These are phyloP conservation scores for Ceraclea dissimilis DNA, from an alignment of 2,888 invertebrate genomes.

Conservation along the genomic window DNA sequence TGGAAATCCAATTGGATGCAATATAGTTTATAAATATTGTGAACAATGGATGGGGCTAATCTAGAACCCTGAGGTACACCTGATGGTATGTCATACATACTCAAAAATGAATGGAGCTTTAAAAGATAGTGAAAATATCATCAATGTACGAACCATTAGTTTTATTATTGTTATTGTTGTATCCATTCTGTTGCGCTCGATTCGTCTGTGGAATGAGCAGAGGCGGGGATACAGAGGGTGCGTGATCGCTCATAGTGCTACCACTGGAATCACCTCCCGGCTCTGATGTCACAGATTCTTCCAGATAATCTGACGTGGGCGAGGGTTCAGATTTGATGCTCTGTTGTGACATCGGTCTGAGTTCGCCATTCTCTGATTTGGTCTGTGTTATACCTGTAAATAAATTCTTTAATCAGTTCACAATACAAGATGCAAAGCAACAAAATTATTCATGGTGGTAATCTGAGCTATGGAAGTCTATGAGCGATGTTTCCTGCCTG, in stretches of 20 bases:
- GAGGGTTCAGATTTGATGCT: constrained; percentile 32
- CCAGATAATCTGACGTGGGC: constrained; percentile 49
- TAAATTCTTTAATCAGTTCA: constrained; percentile 6
- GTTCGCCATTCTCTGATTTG: constrained; percentile 43
- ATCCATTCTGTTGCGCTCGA: constrained; percentile 12
- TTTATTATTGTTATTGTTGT: constrained; percentile 7
- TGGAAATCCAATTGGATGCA: too few relatives aligned
- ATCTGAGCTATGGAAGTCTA: too few relatives aligned
- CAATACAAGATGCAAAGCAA: background rate
- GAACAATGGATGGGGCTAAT: too few relatives aligned
- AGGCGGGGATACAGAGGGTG: constrained; percentile 36
- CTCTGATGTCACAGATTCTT: constrained; percentile 44
- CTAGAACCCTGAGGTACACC: too few relatives aligned
- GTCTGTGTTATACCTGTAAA: constrained; percentile 47
- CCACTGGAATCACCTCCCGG: constrained; percentile 30
- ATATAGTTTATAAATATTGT: too few relatives aligned
- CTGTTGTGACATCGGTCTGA: constrained; percentile 32
- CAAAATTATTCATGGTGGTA: background rate
- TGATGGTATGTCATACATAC: too few relatives aligned
- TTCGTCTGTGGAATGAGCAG: constrained; percentile 29
- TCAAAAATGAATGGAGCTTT: too few relatives aligned
- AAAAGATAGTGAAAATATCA: background rate
- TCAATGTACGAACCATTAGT: constrained; percentile 1
- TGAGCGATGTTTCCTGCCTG: too few relatives aligned
- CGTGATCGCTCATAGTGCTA: constrained; percentile 34